These are phyloP conservation scores for Erythrolamprus reginae DNA, from an alignment of 2,113 vertebrate genomes.

Conservation along the genomic window DNA sequence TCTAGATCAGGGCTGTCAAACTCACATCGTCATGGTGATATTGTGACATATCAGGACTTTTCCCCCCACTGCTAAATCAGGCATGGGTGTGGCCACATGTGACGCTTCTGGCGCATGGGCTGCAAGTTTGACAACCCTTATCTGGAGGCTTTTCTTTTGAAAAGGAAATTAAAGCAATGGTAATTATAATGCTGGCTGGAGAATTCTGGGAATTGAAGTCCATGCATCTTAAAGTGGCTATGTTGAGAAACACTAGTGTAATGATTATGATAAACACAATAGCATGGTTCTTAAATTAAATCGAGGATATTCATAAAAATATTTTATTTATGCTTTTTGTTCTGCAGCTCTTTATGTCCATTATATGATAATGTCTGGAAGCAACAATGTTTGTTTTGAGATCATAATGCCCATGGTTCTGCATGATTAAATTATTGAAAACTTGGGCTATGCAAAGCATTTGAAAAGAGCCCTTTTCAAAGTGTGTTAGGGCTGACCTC, in stretches of 20 bases:
- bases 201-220: background rate
- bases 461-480: background rate
- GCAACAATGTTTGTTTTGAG: background rate
- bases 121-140: background rate
- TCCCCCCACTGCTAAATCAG: too few species aligned
- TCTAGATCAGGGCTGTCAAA: background rate
- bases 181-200: background rate
- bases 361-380: background rate
- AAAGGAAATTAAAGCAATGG: background rate
- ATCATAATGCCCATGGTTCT: background rate
- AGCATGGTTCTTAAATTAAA: background rate
- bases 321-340: background rate
- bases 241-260: background rate
- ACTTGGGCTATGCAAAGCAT: background rate
- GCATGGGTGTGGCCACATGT: too few species aligned
- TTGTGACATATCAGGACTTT: too few species aligned
- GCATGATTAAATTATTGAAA: background rate
- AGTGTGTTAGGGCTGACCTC: background rate
- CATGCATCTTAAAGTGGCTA: background rate
- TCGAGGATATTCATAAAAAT: background rate
- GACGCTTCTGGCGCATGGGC: too few species aligned
- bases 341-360: background rate
- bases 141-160: conserved; percentile 4
- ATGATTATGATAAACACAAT: background rate
- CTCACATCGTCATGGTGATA: too few species aligned